A percentile compares a stretch with the other conserved stretches of the same genome.
Evolutionary conservation across 2,113 vertebrate species (phyloP).

Genomic region (Microcebus griseorufus): DNA sequence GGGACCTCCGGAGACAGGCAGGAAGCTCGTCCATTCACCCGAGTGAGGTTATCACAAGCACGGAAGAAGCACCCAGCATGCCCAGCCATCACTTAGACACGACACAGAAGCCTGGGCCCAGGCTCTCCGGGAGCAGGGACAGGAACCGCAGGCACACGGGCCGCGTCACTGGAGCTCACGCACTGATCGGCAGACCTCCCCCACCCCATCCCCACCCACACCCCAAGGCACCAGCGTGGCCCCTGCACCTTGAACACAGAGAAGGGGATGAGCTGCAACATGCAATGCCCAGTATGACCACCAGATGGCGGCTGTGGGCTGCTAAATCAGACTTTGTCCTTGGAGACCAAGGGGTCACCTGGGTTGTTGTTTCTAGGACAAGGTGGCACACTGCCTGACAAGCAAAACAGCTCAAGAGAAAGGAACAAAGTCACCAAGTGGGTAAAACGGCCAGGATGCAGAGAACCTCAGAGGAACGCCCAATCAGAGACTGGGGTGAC

Average conservation of each 20-base stretch:
- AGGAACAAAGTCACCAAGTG: not conserved
- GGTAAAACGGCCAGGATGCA: not conserved
- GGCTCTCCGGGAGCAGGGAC: not conserved
- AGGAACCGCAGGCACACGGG: fast-evolving
- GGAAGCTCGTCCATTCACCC: not conserved
- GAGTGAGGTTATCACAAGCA: not conserved
- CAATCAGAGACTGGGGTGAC: not conserved
- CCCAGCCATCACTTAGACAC: not conserved
- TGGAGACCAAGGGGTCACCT: not conserved
- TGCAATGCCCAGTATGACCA: not conserved
- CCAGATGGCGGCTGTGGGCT: conserved; percentile 31
- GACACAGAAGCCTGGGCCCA: not conserved
- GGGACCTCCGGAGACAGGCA: not conserved
- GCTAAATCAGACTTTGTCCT: not conserved
- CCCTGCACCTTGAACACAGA: fast-evolving
- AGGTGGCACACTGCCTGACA: not conserved
- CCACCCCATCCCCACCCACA: not conserved
- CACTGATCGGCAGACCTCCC: too few species aligned
- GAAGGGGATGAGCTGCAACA: fast-evolving
- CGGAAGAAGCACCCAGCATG: not conserved
- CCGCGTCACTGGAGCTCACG: fast-evolving
- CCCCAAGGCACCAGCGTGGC: not conserved
- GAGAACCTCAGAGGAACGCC: not conserved
- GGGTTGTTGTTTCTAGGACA: not conserved
- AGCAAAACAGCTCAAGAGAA: not conserved